Conservation (phyloP, 1,140 invertebrate species). For the Aphelinus certus region DNA sequence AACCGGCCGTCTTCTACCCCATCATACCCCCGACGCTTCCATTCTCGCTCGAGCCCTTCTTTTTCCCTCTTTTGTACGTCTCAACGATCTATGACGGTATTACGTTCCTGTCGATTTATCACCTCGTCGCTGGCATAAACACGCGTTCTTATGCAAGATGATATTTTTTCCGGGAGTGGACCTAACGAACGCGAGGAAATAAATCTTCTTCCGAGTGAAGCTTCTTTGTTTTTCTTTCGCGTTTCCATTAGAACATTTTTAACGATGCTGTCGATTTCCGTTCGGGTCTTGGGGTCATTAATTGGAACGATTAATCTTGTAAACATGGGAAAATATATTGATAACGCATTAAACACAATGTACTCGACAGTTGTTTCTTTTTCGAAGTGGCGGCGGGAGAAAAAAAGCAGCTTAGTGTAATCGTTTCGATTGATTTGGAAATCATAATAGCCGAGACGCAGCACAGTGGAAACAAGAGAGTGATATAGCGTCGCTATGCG, state of each 20-base stretch:
- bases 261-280: too few species aligned
- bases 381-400: neutral
- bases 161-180: neutral
- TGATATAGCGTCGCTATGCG: neutral
- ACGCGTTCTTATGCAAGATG: neutral
- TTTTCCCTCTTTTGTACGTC: neutral
- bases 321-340: too few species aligned
- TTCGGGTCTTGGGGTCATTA: too few species aligned
- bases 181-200: too few species aligned
- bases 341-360: too few species aligned
- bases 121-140: too few species aligned
- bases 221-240: neutral
- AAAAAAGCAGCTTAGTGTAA: neutral
- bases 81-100: conserved; percentile 22
- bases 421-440: neutral
- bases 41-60: neutral
- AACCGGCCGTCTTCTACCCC: neutral
- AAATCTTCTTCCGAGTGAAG: neutral
- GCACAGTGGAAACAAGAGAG: conserved; percentile 43
- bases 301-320: too few species aligned
- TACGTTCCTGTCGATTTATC: neutral
- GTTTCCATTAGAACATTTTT: too few species aligned
- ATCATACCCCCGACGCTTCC: neutral
- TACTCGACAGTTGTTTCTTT: too few species aligned
- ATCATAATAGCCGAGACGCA: neutral